These are phyloP conservation scores for Arenaria interpres DNA, from an alignment of 2,113 vertebrate species.

Conservation along the genomic window DNA sequence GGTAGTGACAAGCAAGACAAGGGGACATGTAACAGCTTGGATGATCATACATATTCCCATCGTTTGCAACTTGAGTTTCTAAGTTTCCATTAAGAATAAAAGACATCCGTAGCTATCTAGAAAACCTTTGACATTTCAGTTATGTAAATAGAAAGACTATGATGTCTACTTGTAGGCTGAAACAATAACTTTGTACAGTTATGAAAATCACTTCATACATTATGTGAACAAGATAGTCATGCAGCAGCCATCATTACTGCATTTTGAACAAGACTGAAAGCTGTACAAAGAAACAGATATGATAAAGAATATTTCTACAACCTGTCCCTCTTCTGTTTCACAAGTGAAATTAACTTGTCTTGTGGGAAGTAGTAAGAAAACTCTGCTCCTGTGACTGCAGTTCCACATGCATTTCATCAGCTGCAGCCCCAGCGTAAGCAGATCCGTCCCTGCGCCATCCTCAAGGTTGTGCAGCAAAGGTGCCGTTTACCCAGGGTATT, in stretches of 20 bases:
- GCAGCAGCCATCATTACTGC: background rate
- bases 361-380: background rate
- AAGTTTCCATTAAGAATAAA: background rate
- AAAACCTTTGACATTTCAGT: background rate
- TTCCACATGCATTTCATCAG: background rate
- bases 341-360: background rate
- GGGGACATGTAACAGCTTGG: background rate
- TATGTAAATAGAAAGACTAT: background rate
- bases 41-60: background rate
- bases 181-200: background rate
- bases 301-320: background rate
- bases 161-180: background rate
- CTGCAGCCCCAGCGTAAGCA: background rate
- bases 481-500: background rate
- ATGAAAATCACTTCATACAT: background rate
- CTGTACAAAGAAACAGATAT: background rate
- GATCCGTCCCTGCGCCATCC: background rate
- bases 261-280: background rate
- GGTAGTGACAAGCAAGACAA: background rate
- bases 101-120: background rate
- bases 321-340: background rate
- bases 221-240: background rate
- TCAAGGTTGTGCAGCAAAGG: slow-evolving; percentile 33
- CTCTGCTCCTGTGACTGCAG: background rate
- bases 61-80: background rate